phyloP scores from a whole-genome alignment of 2,797 vertebrate genomes.

The Scarus forsteni region DNA sequence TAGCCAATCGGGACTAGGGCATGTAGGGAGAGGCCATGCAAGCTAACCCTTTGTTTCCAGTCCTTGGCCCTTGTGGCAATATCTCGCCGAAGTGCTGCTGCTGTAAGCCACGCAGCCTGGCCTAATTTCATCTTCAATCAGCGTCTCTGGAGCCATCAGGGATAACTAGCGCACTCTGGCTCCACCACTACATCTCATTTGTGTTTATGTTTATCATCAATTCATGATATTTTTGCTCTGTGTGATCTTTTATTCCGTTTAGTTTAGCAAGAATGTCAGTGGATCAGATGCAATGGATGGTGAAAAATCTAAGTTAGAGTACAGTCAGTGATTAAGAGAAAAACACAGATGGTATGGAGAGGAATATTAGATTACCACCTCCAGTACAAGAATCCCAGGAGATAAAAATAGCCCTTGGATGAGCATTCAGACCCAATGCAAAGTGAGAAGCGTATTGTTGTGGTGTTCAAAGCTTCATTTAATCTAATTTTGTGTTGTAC shows the following conservation, averaged over 20 bases:
- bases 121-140: slow-evolving; percentile 86
- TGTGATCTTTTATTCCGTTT: slow-evolving; percentile 41
- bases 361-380: slow-evolving; percentile 62
- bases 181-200: slow-evolving; percentile 41
- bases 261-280: slow-evolving; percentile 31
- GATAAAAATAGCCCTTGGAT: slow-evolving; percentile 72
- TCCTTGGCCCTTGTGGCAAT: slow-evolving; percentile 72
- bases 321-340: slow-evolving; percentile 47
- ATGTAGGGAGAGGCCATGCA: slow-evolving; percentile 65
- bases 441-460: slow-evolving; percentile 54
- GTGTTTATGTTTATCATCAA: slow-evolving; percentile 56
- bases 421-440: slow-evolving; percentile 49
- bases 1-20: slow-evolving; percentile 72
- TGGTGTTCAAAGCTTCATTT: slow-evolving; percentile 59
- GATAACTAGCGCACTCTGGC: slow-evolving; percentile 58
- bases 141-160: slow-evolving; percentile 72
- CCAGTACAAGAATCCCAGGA: slow-evolving; percentile 53
- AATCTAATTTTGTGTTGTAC: slow-evolving; percentile 27
- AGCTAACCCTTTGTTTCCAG: slow-evolving; percentile 79
- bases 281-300: slow-evolving; percentile 16
- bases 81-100: slow-evolving; percentile 68
- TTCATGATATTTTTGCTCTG: slow-evolving; percentile 35
- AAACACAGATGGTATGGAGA: slow-evolving; percentile 67
- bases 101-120: slow-evolving; percentile 70
- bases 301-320: slow-evolving; percentile 16